Percentiles rank a stretch among this genome's conserved stretches.
These are phyloP conservation scores for Thelaira solivaga DNA, from an alignment of 2,888 invertebrate genomes.

Conservation along the genomic window DNA sequence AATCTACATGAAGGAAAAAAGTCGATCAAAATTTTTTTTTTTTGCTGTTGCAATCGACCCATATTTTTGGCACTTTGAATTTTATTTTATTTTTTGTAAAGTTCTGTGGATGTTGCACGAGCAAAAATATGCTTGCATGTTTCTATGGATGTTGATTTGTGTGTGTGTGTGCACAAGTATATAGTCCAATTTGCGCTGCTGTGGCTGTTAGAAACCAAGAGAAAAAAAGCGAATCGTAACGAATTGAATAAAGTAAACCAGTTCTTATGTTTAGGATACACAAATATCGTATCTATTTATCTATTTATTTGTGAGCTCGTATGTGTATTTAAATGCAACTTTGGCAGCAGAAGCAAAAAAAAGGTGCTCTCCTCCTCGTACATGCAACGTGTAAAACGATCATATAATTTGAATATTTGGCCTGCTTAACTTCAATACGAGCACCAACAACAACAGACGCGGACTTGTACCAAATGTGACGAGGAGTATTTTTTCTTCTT, in stretches of 20 bases:
- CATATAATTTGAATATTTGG: slow-evolving; percentile 74
- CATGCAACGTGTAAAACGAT: slow-evolving; percentile 55
- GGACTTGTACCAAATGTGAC: slow-evolving; percentile 24
- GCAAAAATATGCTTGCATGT: slow-evolving; percentile 39
- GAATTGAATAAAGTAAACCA: slow-evolving; percentile 54
- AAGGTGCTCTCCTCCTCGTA: slow-evolving; percentile 15
- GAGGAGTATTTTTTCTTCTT: slow-evolving; percentile 27
- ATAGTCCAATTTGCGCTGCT: slow-evolving; percentile 54
- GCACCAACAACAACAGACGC: no score
- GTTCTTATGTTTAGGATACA: slow-evolving; percentile 45
- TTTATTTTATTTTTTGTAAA: slow-evolving; percentile 50
- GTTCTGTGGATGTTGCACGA: slow-evolving; percentile 50
- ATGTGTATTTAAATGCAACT: slow-evolving; percentile 33
- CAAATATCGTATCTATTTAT: neutral
- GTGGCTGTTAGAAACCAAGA: slow-evolving; percentile 23
- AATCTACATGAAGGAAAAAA: slow-evolving; percentile 65
- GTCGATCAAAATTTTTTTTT: slow-evolving; percentile 72
- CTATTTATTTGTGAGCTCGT: slow-evolving; percentile 7
- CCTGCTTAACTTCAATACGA: slow-evolving; percentile 60
- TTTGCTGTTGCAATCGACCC: slow-evolving; percentile 72
- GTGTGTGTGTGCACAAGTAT: slow-evolving; percentile 7
- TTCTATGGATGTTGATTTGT: neutral
- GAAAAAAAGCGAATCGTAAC: slow-evolving; percentile 41
- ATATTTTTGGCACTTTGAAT: slow-evolving; percentile 68
- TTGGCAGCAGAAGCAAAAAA: neutral